Percentiles rank a stretch among this genome's conserved stretches.
phyloP scores from a whole-genome alignment of 2,888 invertebrate species.

The Thecophora atra region DNA sequence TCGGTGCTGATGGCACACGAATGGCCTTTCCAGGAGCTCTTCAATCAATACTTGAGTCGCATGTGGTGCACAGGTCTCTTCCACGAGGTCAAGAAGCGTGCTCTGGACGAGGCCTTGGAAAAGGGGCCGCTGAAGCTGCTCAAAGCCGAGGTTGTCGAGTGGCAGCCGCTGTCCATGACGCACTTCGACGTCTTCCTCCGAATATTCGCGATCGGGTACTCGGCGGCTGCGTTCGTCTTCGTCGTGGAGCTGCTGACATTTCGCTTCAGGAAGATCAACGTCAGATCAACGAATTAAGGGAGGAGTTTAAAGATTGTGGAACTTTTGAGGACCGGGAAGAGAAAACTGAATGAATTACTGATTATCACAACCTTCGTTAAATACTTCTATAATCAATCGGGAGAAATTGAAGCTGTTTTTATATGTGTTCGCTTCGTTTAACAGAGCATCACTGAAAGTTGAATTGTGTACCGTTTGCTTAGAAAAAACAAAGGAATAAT shows the following conservation, averaged over 20 bases:
- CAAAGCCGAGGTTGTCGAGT: not conserved
- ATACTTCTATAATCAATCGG: not conserved
- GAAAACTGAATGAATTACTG: no score
- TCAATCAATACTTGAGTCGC: not conserved
- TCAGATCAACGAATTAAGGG: no score
- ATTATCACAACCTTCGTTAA: no score
- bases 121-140: not conserved
- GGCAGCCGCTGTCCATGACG: not conserved
- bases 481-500: not conserved
- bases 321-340: no score
- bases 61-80: not conserved
- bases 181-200: not conserved
- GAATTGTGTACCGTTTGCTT: not conserved
- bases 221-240: not conserved
- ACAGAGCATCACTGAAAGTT: conserved; percentile 35
- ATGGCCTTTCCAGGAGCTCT: not conserved
- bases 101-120: not conserved
- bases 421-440: conserved; percentile 28
- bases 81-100: not conserved
- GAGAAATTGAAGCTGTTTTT: not conserved
- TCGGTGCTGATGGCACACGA: not conserved
- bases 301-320: no score
- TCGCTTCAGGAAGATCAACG: no score
- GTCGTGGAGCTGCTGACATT: not conserved
- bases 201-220: not conserved